Evolutionary conservation across 2,113 vertebrate genomes (phyloP).

Genomic region (Fregetta grallaria): DNA sequence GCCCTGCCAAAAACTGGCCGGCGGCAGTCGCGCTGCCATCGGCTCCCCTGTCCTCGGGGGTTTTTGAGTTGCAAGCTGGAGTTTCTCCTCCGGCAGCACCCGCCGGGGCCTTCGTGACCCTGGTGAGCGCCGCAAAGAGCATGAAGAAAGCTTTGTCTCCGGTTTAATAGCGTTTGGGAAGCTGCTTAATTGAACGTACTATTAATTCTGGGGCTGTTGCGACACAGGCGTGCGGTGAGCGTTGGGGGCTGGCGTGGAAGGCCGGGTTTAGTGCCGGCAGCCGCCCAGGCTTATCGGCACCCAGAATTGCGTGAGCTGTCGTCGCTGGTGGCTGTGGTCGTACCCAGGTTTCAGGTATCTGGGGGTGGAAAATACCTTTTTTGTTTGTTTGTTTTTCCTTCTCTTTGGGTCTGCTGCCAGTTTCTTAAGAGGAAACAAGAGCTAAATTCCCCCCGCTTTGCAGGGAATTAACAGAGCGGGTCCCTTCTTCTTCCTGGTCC

Average conservation of each 20-base stretch:
- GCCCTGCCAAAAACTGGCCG: accelerated
- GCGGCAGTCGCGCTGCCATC: accelerated
- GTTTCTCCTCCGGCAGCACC: background rate
- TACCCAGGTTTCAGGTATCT: background rate
- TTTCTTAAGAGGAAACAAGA: background rate
- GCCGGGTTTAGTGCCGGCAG: background rate
- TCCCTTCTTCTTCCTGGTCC: background rate
- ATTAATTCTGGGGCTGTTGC: background rate
- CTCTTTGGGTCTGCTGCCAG: background rate
- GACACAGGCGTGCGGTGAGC: accelerated
- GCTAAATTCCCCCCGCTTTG: background rate
- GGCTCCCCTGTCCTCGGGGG: background rate
- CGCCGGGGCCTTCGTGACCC: background rate
- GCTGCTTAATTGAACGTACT: background rate
- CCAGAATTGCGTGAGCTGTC: background rate
- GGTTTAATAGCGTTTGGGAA: background rate
- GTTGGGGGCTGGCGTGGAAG: background rate
- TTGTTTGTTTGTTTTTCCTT: no score
- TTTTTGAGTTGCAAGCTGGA: background rate
- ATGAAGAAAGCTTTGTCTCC: background rate
- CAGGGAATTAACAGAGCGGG: background rate
- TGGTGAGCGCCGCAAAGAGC: background rate
- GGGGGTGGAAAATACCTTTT: background rate
- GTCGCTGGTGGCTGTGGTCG: accelerated
- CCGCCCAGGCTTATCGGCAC: background rate